phyloP scores from a whole-genome alignment of 2,888 invertebrate species.

The Acleris emargana region DNA sequence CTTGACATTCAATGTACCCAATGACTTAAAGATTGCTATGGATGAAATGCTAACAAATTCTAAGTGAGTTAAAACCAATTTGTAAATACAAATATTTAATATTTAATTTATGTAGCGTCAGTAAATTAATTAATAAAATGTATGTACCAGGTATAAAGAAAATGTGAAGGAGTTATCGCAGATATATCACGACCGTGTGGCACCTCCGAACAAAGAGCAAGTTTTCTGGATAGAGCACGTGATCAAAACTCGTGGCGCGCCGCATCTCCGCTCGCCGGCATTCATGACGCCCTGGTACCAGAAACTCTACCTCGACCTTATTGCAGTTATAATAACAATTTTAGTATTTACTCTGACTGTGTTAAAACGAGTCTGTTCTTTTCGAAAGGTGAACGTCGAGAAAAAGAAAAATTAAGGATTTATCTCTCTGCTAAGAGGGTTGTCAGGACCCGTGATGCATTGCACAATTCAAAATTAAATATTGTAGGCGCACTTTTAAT shows the following conservation, averaged over 20 bases:
- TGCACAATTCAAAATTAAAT: no score
- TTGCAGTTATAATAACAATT: constrained; percentile 14
- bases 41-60: constrained; percentile 23
- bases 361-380: neutral
- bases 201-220: constrained; percentile 33
- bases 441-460: no score
- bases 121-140: neutral
- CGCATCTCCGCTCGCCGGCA: constrained; percentile 38
- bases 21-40: constrained; percentile 32
- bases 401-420: constrained; percentile 14
- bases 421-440: no score
- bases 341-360: neutral
- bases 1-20: constrained; percentile 26
- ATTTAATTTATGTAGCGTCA: neutral
- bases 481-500: no score
- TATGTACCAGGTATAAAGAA: constrained; percentile 32
- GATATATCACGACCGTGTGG: constrained; percentile 37
- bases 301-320: constrained; percentile 36
- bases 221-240: constrained; percentile 39
- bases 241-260: constrained; percentile 35
- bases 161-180: constrained; percentile 32
- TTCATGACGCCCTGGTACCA: constrained; percentile 35
- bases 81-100: neutral
- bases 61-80: constrained; percentile 20
- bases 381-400: neutral